Percentiles rank a stretch among this genome's conserved stretches.
These are phyloP conservation scores for Choreutis nemorana DNA, from an alignment of 2,888 invertebrate species.

Conservation along the genomic window DNA sequence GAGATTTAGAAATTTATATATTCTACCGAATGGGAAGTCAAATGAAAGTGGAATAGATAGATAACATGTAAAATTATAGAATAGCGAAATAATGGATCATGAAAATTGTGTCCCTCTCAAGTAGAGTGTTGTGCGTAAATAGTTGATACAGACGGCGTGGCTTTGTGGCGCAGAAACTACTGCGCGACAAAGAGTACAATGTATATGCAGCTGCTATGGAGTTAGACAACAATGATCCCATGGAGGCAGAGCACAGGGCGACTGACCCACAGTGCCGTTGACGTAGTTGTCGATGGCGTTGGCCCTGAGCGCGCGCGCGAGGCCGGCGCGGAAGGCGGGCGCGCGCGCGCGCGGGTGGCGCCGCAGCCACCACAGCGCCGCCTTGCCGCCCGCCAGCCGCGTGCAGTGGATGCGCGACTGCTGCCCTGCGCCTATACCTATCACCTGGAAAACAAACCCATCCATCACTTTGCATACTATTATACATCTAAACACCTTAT, in stretches of 20 bases:
- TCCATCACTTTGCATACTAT: background rate
- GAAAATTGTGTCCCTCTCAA: too few relatives aligned
- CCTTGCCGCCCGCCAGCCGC: slow-evolving; percentile 95
- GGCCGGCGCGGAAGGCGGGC: slow-evolving; percentile 86
- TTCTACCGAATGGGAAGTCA: too few relatives aligned
- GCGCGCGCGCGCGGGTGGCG: slow-evolving; percentile 83
- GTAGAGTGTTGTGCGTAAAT: too few relatives aligned
- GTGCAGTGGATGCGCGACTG: slow-evolving; percentile 99
- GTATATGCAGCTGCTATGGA: background rate
- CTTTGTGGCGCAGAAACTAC: too few relatives aligned
- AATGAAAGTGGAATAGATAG: too few relatives aligned
- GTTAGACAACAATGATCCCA: background rate
- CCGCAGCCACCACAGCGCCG: slow-evolving; percentile 97
- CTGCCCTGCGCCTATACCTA: slow-evolving; percentile 99
- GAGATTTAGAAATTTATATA: too few relatives aligned
- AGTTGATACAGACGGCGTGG: too few relatives aligned
- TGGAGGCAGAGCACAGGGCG: background rate
- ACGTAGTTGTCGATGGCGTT: slow-evolving; percentile 97
- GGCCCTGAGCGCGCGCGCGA: slow-evolving; percentile 90
- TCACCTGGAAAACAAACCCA: slow-evolving; percentile 62
- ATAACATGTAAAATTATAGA: too few relatives aligned
- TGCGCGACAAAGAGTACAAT: too few relatives aligned
- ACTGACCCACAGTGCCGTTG: slow-evolving; percentile 83
- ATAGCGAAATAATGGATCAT: too few relatives aligned
- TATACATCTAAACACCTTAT: too few relatives aligned